Conservation (phyloP, 2,888 invertebrate species). For the Xylota sylvarum region DNA sequence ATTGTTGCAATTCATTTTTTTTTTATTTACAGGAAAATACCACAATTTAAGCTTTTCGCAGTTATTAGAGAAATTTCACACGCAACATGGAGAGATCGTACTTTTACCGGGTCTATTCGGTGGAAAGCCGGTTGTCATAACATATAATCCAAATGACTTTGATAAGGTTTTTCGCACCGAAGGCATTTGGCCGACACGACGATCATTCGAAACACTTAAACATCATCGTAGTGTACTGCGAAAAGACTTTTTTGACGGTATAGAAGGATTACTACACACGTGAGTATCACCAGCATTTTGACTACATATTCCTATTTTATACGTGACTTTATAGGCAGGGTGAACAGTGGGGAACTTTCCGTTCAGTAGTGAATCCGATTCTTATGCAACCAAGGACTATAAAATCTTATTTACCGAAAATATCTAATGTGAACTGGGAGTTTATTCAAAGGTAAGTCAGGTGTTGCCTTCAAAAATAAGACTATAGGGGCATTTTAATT, state of each 20-base stretch:
- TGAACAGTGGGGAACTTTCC: constrained; percentile 88
- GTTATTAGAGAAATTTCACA: background rate
- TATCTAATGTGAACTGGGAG: constrained; percentile 85
- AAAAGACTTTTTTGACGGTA: constrained; percentile 76
- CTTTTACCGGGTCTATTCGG: constrained; percentile 83
- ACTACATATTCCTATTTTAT: background rate
- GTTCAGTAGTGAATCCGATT: constrained; percentile 88
- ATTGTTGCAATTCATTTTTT: background rate
- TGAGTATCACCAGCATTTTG: constrained; percentile 31
- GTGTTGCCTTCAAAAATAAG: background rate
- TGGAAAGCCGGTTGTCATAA: constrained; percentile 81
- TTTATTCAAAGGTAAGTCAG: constrained; percentile 80
- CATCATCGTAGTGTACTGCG: constrained; percentile 82
- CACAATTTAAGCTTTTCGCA: constrained; percentile 18
- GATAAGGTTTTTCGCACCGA: constrained; percentile 85
- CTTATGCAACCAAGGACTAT: constrained; percentile 88
- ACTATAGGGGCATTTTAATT: background rate
- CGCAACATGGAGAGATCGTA: constrained; percentile 83
- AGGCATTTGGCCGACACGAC: constrained; percentile 84
- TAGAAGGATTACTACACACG: constrained; percentile 71
- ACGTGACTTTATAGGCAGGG: constrained; percentile 86
- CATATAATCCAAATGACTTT: constrained; percentile 86
- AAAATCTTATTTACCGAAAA: constrained; percentile 85
- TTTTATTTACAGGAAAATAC: constrained; percentile 17
- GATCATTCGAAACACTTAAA: constrained; percentile 82